phyloP scores from a whole-genome alignment of 92 coral and sea anemone species.

The Palythoa grandiflora region DNA sequence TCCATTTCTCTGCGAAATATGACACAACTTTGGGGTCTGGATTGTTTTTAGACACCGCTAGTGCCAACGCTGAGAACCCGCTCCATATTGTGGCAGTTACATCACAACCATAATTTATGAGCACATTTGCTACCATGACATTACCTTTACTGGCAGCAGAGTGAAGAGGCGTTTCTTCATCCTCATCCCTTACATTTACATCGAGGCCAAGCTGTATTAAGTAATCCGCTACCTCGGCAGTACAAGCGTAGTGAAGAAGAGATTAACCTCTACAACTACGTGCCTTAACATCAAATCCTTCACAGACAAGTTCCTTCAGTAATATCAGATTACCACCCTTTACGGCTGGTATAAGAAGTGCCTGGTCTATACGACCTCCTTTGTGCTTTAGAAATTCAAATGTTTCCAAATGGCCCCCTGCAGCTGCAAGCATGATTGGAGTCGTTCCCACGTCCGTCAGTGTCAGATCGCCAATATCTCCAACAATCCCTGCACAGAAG shows the following conservation, averaged over 20 bases:
- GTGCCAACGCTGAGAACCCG: slow-evolving; percentile 10
- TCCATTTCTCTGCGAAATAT: slow-evolving; percentile 12
- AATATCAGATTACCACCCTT: neutral
- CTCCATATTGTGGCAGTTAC: neutral
- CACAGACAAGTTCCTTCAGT: neutral
- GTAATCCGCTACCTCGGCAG: slow-evolving; percentile 1
- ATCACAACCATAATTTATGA: neutral
- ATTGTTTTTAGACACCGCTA: neutral
- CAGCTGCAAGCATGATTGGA: slow-evolving; percentile 32
- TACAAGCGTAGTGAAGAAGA: slow-evolving; percentile 13
- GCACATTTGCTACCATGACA: slow-evolving; percentile 16
- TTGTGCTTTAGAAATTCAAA: neutral
- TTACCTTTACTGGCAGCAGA: slow-evolving; percentile 5
- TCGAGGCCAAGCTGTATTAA: slow-evolving; percentile 5
- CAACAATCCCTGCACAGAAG: slow-evolving; percentile 4
- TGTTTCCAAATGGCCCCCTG: slow-evolving; percentile 5
- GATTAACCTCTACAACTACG: neutral
- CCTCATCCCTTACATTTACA: neutral
- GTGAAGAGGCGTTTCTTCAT: neutral
- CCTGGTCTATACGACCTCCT: slow-evolving; percentile 3
- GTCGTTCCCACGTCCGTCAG: neutral
- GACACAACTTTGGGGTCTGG: slow-evolving; percentile 2
- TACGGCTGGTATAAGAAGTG: slow-evolving; percentile 15
- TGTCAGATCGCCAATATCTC: neutral
- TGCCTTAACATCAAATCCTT: neutral